Evolutionary conservation across 2,888 invertebrate genomes (phyloP), one percentile per base, ranked within the genome.

Genomic region (Escarpia spicata): DNA sequence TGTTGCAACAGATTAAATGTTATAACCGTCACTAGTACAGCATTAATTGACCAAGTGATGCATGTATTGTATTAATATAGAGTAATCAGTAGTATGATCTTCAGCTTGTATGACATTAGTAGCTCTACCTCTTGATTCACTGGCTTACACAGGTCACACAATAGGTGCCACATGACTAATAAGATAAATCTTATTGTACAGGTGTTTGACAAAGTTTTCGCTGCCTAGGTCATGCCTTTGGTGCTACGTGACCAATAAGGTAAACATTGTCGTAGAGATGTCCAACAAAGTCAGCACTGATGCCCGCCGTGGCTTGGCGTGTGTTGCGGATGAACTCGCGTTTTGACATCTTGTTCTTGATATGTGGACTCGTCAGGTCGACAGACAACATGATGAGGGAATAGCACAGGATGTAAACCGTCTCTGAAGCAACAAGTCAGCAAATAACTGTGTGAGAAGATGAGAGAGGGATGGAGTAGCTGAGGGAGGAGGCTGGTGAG

Each of bases 281-380:
- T 45, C 97, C 97, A 19, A 96, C 96, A 91, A 97, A 95, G 93
- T 97, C 97, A 93, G 96, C 96, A 93, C 96, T 95, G 43, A 96
- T 95, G 6, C 95, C 95, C 3, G 94, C 93, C n/a, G 58, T 90
- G 8, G 95, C 95, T 91, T 96, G 95, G n/a, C 96, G 96, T n/a
- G 97, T 97, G 95, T 97, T 97, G 92, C 97, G 96, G 94, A 97
- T 97, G 94, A 97, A 97, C 94, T 97, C 97, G 92, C 97, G 95
- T 94, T 97, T 97, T 31, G 97, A 97, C 97, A 97, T 97, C 95
- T 97, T 97, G 96, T 97, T 97, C 94, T 97, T 97, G 92, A 97
- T 96, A 93, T 97, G 97, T 44, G 97, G 97, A 94, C 96, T 97
- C 92, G 96, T 95, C 45, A 97, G 95, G 94, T 97, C 97, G 8